Percentiles rank a stretch among this genome's conserved stretches.
Conservation (phyloP, 2,797 vertebrate genomes). For the Myotis vivesi region DNA sequence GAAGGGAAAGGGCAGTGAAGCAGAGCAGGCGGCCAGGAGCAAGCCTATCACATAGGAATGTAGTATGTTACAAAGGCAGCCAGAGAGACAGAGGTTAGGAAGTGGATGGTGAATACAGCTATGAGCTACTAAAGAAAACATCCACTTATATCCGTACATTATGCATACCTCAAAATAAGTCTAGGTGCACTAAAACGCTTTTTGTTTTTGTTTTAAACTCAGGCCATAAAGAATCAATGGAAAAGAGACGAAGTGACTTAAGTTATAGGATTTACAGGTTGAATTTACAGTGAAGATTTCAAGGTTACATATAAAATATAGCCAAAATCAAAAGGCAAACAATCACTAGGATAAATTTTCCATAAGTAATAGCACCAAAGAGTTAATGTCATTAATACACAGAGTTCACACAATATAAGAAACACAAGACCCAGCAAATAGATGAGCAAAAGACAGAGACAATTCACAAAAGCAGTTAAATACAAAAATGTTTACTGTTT, state of each 20-base stretch:
- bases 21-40: background rate
- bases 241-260: background rate
- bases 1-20: background rate
- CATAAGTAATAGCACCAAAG: background rate
- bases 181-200: background rate
- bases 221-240: background rate
- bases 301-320: background rate
- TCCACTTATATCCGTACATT: background rate
- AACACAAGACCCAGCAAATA: background rate
- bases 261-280: background rate
- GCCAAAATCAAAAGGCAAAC: background rate
- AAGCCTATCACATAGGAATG: background rate
- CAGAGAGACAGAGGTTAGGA: background rate
- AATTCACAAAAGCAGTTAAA: background rate
- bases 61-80: background rate
- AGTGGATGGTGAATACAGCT: background rate
- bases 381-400: background rate
- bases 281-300: background rate
- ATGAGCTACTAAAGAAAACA: background rate
- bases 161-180: background rate
- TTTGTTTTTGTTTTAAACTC: constrained; percentile 12
- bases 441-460: background rate
- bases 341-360: background rate
- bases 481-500: background rate
- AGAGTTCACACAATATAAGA: background rate